Evolutionary conservation across 2,888 invertebrate species (phyloP).

Genomic region (Cristatella mucedo): DNA sequence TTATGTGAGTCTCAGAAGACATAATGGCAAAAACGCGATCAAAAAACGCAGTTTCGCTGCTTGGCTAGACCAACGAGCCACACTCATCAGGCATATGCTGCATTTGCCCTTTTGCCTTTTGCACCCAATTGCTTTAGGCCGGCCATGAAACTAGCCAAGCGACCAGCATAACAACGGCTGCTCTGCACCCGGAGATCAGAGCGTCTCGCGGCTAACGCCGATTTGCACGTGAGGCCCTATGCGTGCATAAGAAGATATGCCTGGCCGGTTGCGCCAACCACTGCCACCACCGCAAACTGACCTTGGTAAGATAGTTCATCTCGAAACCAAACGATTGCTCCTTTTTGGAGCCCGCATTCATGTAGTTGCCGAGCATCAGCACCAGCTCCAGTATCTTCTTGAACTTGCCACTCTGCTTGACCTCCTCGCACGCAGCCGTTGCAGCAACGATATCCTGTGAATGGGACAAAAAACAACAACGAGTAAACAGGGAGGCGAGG

Average conservation of each 20-base stretch:
- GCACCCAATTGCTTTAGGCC: no score
- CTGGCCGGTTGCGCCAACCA: no score
- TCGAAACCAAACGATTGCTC: slow-evolving; percentile 87
- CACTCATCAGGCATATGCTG: no score
- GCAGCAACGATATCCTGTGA: slow-evolving; percentile 73
- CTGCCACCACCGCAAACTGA: no score
- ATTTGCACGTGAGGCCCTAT: no score
- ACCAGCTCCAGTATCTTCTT: slow-evolving; percentile 73
- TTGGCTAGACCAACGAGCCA: no score
- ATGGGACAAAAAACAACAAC: slow-evolving; percentile 14
- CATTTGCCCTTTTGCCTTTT: no score
- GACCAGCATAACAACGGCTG: slow-evolving; percentile 1
- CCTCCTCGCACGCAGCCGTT: slow-evolving; percentile 85
- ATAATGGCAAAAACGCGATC: no score
- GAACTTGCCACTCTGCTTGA: slow-evolving; percentile 73
- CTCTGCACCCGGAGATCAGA: slow-evolving; percentile 1
- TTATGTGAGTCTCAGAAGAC: background rate
- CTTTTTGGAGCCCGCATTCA: slow-evolving; percentile 86
- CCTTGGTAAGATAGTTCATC: slow-evolving; percentile 84
- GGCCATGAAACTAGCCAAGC: no score
- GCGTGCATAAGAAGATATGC: no score
- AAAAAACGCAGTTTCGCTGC: no score
- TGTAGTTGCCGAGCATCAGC: slow-evolving; percentile 78
- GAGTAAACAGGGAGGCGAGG: no score
- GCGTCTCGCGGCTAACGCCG: background rate